Evolutionary conservation across 2,888 invertebrate species (phyloP), one percentile per base, ranked within the genome.

Genomic region (Napeogenes sylphis): DNA sequence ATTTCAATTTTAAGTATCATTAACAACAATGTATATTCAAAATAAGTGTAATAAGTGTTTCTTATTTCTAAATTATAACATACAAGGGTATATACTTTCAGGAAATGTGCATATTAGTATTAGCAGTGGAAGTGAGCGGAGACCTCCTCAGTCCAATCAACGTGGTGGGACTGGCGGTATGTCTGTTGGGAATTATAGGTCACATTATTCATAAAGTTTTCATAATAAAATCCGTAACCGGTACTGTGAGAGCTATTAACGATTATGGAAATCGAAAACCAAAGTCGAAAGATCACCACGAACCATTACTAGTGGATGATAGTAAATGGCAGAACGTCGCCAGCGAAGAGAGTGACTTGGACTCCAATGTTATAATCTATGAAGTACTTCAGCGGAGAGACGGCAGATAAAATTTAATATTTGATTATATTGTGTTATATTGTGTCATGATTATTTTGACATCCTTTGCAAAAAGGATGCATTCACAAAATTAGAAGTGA

Each of bases 21-120:
- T 21, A 21, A 21, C 21, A 21, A 21, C 21, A 21, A 21, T 21
- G 21, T 21, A 21, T 21, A 21, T 21, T 21, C 21, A 21, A 21
- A 21, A 21, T 21, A 21, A 21, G 21, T 21, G 21, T 21, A 21
- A 21, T 21, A 21, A 21, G 21, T 21, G 21, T 21, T 21, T 21
- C 21, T 21, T 21, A 21, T 21, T 1, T 21, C 21, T 21, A 21
- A 47, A n/a, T 47, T 3, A 51, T 35, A 35, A 35, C 35, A 35
- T 35, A 51, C 12, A 30, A 0, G 30, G 1, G n/a, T 47, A 21
- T 47, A n/a, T 14, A 51, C 3, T 92, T 92, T 13, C 86, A 98
- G 98, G 99, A 99, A 92, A 94, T 99, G 78, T 95, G 96, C 78
- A 98, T 97, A 68, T 90, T 99, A 73, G 93, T 95, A 56, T 87